These are phyloP conservation scores for Cydia fagiglandana DNA, from an alignment of 1,140 invertebrate species.

Conservation along the genomic window DNA sequence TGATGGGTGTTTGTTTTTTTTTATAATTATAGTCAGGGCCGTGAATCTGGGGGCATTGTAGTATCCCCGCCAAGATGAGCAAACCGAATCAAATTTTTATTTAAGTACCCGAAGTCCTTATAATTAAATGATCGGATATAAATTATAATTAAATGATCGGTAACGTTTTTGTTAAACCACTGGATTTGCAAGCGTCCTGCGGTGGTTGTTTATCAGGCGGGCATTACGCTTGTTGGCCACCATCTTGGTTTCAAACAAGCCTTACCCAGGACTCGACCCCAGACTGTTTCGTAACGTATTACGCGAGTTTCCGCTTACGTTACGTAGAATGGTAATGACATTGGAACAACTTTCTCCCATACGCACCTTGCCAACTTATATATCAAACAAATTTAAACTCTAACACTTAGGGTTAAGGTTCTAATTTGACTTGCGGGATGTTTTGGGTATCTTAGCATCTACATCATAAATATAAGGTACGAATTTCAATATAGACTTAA, in stretches of 20 bases:
- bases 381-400: not conserved
- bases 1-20: too few species aligned
- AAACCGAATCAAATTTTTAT: too few species aligned
- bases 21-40: too few species aligned
- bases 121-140: too few species aligned
- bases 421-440: not conserved
- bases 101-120: too few species aligned
- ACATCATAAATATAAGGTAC: constrained; percentile 9
- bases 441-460: constrained; percentile 8
- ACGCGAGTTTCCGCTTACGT: constrained; percentile 25
- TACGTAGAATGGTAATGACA: constrained; percentile 26
- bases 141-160: too few species aligned
- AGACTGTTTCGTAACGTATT: constrained; percentile 19
- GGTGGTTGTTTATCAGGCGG: too few species aligned
- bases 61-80: too few species aligned
- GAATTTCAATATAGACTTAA: constrained; percentile 22
- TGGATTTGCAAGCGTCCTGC: not conserved
- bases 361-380: not conserved
- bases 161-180: too few species aligned
- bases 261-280: constrained; percentile 3
- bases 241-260: not conserved
- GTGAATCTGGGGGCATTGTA: too few species aligned
- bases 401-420: not conserved
- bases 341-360: constrained; percentile 23
- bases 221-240: too few species aligned